Percentiles rank a stretch among this genome's conserved stretches.
Evolutionary conservation across 2,797 vertebrate species (phyloP).

Genomic region (Pseudomugil tenellus): DNA sequence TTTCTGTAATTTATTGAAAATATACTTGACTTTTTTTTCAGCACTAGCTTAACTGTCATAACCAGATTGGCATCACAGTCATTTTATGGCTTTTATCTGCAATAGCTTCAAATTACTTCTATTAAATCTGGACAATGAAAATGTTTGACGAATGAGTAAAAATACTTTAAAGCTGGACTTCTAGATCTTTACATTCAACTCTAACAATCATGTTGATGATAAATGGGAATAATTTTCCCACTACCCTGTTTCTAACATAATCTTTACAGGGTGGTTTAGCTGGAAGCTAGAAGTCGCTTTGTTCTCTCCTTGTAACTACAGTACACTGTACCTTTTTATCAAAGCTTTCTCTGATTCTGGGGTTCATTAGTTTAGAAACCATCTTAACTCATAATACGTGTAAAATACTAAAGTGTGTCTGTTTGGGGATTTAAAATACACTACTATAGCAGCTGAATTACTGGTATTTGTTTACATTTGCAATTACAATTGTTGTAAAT

Average conservation of each 20-base stretch:
- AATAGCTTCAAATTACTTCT: background rate
- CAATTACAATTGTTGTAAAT: background rate
- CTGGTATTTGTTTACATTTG: background rate
- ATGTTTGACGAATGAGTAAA: background rate
- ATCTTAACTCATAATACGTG: background rate
- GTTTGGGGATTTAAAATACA: too few relatives aligned
- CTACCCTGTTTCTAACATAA: conserved; percentile 1
- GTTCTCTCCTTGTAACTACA: background rate
- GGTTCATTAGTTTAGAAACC: background rate
- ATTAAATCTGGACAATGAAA: background rate
- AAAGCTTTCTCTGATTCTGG: background rate
- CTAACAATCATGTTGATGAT: conserved; percentile 8
- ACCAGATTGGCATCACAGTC: background rate
- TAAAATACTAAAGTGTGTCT: background rate
- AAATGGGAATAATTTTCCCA: conserved; percentile 1
- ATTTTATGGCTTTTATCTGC: background rate
- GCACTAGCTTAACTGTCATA: background rate
- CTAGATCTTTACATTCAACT: background rate
- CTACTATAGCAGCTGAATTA: background rate
- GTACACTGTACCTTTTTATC: background rate
- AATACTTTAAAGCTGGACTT: background rate
- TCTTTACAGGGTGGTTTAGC: background rate
- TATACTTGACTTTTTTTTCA: background rate
- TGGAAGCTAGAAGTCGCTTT: background rate
- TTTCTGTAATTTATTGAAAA: background rate